Percentiles rank a stretch among this genome's conserved stretches.
phyloP scores from a whole-genome alignment of 2,888 invertebrate genomes.

The Tenthredo amoena region DNA sequence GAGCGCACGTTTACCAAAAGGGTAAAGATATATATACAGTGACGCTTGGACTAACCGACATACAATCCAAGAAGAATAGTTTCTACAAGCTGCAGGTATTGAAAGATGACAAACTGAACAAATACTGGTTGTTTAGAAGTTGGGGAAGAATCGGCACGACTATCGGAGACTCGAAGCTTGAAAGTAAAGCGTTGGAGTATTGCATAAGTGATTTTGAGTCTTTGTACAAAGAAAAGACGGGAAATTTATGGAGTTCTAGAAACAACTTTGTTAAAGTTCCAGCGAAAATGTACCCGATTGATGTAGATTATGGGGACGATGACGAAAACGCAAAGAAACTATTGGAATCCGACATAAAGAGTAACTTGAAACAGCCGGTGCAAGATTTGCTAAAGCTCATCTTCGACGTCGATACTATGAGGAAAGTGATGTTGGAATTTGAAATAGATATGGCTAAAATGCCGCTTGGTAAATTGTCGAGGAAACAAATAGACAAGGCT shows the following conservation, averaged over 20 bases:
- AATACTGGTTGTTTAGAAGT: conserved; percentile 91
- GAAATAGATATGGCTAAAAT: conserved; percentile 98
- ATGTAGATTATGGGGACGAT: conserved; percentile 90
- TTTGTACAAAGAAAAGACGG: conserved; percentile 88
- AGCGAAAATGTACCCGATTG: conserved; percentile 90
- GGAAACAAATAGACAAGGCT: conserved; percentile 92
- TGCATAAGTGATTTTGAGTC: conserved; percentile 84
- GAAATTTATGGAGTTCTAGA: conserved; percentile 88
- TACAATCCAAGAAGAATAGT: conserved; percentile 93
- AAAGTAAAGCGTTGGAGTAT: conserved; percentile 79
- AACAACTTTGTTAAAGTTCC: conserved; percentile 86
- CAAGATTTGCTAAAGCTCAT: conserved; percentile 92
- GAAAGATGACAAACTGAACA: conserved; percentile 84
- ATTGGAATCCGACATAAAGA: conserved; percentile 81
- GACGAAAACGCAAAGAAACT: conserved; percentile 76
- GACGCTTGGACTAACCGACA: conserved; percentile 91
- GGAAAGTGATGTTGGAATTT: conserved; percentile 94
- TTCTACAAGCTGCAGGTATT: conserved; percentile 97
- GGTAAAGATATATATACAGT: conserved; percentile 85
- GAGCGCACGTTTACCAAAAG: conserved; percentile 88
- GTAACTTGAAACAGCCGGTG: conserved; percentile 87
- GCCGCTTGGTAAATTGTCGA: conserved; percentile 98
- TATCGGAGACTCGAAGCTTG: conserved; percentile 88
- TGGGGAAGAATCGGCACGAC: conserved; percentile 99
- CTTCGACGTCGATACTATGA: conserved; percentile 96